Evolutionary conservation across 1,140 invertebrate genomes (phyloP), one percentile per base, ranked within the genome.

Genomic region (Rhagoletis zephyria): DNA sequence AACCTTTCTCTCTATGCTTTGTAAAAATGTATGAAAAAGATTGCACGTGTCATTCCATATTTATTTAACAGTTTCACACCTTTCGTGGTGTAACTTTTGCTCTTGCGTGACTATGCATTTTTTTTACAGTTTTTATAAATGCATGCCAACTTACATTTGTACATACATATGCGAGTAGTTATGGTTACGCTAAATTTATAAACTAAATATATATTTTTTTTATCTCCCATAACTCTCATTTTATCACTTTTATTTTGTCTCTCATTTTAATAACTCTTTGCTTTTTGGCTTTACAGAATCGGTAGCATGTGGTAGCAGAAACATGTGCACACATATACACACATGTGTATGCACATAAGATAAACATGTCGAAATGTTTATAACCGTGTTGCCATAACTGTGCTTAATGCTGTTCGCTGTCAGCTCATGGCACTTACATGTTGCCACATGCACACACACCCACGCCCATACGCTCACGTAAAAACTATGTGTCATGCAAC

Each of bases 331-430:
- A 30, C 30, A 30, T 30, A 30, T 30, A 30, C 30, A 30, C 30
- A 30, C 30, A 30, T 74, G 42, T 74, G 67, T 74, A 45, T 45
- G 42, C 45, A 48, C 67, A 74, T 42, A 74, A 16, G 12, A 74
- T 40, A 16, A 16, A 19, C 64, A 48, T 74, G 67, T 74, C 14
- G 42, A 74, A 74, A 45, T 74, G 67, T 74, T 74, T 74, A 74
- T 74, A 74, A 74, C 67, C 40, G 40, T 74, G 67, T 74, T 74
- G 67, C 45, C 67, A 74, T 74, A 74, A 74, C 67, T 30, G 67
- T 74, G 67, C 67, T 74, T 74, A 74, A 74, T 48, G 48, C 67
- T 42, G 67, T 74, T 74, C 67, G 16, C 67, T 74, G 67, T 74
- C 67, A 74, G 67, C 67, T 74, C 67, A 74, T 74, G 42, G 42